phyloP scores from a whole-genome alignment of 2,113 vertebrate genomes.

The Bujurquina vittata region DNA sequence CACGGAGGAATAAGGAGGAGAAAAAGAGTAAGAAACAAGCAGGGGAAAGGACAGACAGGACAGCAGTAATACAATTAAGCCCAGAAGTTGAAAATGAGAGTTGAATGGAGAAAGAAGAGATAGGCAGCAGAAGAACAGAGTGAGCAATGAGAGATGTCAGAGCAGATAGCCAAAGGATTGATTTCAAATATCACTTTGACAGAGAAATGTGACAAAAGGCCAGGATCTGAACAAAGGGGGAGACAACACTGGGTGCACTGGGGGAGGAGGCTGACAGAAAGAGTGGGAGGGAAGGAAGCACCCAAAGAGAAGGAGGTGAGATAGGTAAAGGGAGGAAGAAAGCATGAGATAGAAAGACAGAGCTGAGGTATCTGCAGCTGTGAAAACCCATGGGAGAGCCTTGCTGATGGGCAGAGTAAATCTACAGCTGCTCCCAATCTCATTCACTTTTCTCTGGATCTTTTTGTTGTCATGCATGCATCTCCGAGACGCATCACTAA shows the following conservation, averaged over 20 bases:
- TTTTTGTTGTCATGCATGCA: slow-evolving; percentile 8
- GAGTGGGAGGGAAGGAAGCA: background rate
- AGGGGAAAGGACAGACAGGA: background rate
- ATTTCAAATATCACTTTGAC: slow-evolving; percentile 39
- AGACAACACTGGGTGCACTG: background rate
- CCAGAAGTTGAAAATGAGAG: background rate
- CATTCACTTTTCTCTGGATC: slow-evolving; percentile 3
- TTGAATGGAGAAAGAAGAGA: background rate
- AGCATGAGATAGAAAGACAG: slow-evolving; percentile 19
- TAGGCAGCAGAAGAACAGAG: background rate
- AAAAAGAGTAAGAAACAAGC: background rate
- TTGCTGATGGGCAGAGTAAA: slow-evolving; percentile 48
- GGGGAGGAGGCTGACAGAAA: background rate
- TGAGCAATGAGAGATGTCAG: slow-evolving; percentile 5
- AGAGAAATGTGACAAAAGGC: slow-evolving; percentile 23
- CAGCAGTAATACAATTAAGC: background rate
- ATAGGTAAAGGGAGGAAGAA: background rate
- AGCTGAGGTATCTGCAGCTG: slow-evolving; percentile 52
- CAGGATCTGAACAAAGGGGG: slow-evolving; percentile 8
- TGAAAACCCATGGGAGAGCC: slow-evolving; percentile 45
- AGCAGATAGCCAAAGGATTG: slow-evolving; percentile 9
- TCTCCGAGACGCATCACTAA: background rate
- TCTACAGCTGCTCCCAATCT: slow-evolving; percentile 52
- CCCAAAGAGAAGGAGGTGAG: background rate
- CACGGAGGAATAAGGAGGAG: background rate